Evolutionary conservation across 1,140 invertebrate genomes (phyloP).

Genomic region (Drosophila miranda): DNA sequence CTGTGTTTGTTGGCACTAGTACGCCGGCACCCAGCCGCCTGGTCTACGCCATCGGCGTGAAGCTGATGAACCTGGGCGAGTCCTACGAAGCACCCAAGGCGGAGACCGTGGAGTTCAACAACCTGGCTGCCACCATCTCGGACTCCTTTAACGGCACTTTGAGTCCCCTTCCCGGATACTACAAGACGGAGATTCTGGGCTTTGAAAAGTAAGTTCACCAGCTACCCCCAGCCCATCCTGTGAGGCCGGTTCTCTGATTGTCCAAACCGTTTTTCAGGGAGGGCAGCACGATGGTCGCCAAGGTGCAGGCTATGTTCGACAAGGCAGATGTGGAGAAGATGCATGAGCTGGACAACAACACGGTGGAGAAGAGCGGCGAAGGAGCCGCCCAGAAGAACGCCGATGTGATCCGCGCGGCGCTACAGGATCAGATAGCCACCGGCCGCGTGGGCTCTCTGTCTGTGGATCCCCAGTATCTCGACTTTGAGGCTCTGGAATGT

Average conservation of each 20-base stretch:
- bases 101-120: constrained; percentile 88
- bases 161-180: constrained; percentile 88
- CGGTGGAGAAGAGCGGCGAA: constrained; percentile 72
- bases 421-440: constrained; percentile 87
- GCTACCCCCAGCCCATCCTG: no score
- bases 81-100: constrained; percentile 88
- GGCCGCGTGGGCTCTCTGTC: constrained; percentile 90
- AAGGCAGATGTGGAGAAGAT: constrained; percentile 86
- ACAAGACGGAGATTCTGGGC: constrained; percentile 87
- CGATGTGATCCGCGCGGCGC: constrained; percentile 84
- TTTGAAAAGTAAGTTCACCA: constrained; percentile 85
- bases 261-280: constrained; percentile 81
- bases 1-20: constrained; percentile 85
- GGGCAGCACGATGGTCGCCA: constrained; percentile 85
- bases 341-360: constrained; percentile 81
- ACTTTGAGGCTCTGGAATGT: constrained; percentile 87
- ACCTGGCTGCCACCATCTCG: constrained; percentile 87
- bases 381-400: constrained; percentile 80
- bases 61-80: constrained; percentile 89
- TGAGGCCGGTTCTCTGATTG: constrained; percentile 65
- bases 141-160: constrained; percentile 86
- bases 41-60: constrained; percentile 88
- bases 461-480: constrained; percentile 89
- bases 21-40: constrained; percentile 85
- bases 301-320: constrained; percentile 87